phyloP scores from a whole-genome alignment of 2,113 vertebrate genomes.

The Onychorhynchus coronatus region DNA sequence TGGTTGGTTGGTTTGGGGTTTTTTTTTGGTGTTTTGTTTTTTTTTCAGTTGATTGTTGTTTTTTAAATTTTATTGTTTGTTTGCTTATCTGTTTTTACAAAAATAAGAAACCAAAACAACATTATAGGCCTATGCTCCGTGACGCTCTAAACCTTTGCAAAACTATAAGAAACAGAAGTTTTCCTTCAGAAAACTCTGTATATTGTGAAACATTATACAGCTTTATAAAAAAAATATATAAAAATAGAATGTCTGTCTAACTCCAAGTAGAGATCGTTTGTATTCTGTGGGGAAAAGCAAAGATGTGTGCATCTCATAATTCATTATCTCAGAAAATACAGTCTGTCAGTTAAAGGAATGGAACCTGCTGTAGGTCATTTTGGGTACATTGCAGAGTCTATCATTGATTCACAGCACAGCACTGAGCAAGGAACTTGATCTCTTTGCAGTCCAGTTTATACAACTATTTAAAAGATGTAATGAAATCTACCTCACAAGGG shows the following conservation, averaged over 20 bases:
- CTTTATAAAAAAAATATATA: neutral
- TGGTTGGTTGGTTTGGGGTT: neutral
- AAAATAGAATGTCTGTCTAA: neutral
- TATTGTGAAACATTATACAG: neutral
- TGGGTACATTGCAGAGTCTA: neutral
- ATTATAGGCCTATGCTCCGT: neutral
- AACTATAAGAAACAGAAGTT: neutral
- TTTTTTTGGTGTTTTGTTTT: neutral
- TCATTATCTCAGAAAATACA: neutral
- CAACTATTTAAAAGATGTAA: neutral
- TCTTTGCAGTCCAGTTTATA: neutral
- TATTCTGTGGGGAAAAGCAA: neutral
- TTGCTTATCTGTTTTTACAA: neutral
- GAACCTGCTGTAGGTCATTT: neutral
- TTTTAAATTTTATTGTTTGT: too few relatives aligned
- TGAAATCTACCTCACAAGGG: neutral
- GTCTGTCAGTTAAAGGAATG: neutral
- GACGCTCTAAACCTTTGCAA: neutral
- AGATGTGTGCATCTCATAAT: neutral
- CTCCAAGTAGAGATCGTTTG: neutral
- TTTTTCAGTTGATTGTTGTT: too few relatives aligned
- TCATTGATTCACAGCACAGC: neutral
- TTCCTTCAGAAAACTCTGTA: neutral
- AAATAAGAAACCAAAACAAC: neutral
- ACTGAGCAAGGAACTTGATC: neutral